phyloP scores from a whole-genome alignment of 2,888 invertebrate species.

The Conomelus anceps region DNA sequence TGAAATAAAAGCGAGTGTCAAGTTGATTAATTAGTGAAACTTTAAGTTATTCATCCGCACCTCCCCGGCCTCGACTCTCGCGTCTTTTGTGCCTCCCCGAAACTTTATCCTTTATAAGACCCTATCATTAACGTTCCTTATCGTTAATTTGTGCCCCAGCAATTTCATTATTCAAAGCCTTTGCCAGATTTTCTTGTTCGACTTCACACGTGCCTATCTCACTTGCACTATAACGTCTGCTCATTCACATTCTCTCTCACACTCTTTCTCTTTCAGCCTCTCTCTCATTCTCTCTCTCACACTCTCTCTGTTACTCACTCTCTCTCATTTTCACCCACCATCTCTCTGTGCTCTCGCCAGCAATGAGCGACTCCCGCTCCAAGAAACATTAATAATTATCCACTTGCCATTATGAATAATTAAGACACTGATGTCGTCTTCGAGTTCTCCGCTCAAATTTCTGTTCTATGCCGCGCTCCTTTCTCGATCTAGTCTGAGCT shows the following conservation, averaged over 20 bases:
- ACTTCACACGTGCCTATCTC: conserved; percentile 19
- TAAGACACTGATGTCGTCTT: conserved; percentile 11
- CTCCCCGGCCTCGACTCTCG: conserved; percentile 18
- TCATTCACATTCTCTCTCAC: too few relatives aligned
- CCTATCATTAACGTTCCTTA: conserved; percentile 35
- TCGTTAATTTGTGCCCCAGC: conserved; percentile 33
- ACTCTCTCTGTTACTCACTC: too few relatives aligned
- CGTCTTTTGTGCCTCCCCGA: conserved; percentile 24
- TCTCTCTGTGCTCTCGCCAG: too few relatives aligned
- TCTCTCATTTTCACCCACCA: too few relatives aligned
- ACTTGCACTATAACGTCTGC: too few relatives aligned
- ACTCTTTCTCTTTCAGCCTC: not conserved
- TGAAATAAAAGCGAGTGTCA: conserved; percentile 36
- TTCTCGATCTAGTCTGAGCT: not conserved
- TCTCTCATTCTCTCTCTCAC: too few relatives aligned
- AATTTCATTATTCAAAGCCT: conserved; percentile 25
- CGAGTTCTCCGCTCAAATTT: not conserved
- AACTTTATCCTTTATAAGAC: conserved; percentile 28
- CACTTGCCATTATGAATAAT: conserved; percentile 12
- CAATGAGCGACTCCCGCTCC: not conserved
- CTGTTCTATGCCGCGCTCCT: not conserved
- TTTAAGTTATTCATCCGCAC: conserved; percentile 36
- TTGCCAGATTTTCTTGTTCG: conserved; percentile 25
- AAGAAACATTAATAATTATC: conserved; percentile 10
- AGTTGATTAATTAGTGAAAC: conserved; percentile 37